Base-by-base conservation (phyloP, 2,113 vertebrate genomes). In the Perccottus glenii region DNA sequence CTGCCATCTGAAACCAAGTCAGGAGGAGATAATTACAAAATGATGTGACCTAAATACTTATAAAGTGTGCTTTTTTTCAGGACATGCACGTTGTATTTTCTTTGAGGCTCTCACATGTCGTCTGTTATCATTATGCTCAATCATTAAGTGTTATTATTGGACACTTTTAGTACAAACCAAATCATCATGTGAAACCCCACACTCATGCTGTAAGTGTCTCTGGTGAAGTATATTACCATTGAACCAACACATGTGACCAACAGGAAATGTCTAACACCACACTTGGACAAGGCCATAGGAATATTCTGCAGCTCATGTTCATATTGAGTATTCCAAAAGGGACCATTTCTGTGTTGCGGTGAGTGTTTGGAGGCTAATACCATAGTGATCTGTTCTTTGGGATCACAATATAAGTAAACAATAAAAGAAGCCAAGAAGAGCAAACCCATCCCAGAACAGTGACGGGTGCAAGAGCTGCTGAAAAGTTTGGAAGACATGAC, bases 341-440 rank as follows among this genome's bases (percentile, higher is more conserved):
- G 40, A 68, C 67, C 64, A 51, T 80, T 71, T 70, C 50, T 48
- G 12, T 32, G 50, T 0, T 69, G 75, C 6, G 57, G 60, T 69
- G 51, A 11, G 48, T 56, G 76, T 53, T 44, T 10, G 19, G 33
- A 56, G 72, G 78, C 46, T 60, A 14, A 69, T 40, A 47, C 36
- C 77, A 42, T 46, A 50, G 71, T 15, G 36, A 70, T 74, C 47
- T 8, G 36, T 50, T 67, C 71, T 71, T 71, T 75, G 47, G 67
- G 64, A 60, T 44, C 65, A 48, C 12, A 60, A 43, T 5, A 0
- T 57, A 10, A 32, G 48, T 33, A 71, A 62, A 47, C n/a, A 4
- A 7, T 9, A 5, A 43, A 56, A 19, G 10, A n/a, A 42, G 64
- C 69, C 60, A 50, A 61, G 68, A 16, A 67, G 32, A 58, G 38